Base-by-base conservation (phyloP, 2,888 invertebrate species). In the Plagodis dolabraria region DNA sequence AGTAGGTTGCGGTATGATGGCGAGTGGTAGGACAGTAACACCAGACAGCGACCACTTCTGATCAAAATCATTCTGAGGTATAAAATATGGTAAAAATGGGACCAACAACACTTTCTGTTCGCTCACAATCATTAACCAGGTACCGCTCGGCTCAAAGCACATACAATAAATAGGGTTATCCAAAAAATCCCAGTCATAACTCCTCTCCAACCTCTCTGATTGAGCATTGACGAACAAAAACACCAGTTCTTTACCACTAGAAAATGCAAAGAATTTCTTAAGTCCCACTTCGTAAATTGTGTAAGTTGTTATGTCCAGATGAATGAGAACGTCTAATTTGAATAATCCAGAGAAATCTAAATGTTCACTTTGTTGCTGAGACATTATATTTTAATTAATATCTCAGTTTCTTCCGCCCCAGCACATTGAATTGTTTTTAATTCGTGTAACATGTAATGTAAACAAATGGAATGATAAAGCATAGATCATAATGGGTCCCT, bases 121-220 rank as follows among this genome's bases (percentile, higher is more conserved):
- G 85, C 94, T 94, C 60, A 94, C 87, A 67, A 95, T 93, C 33
- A 96, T 86, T 34, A 96, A 88, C 96, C 96, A 96, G 45, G 95
- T 95, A 55, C 97, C 97, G 60, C 95, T 94, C 0, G 97, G 96
- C 87, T 97, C 97, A 85, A 98, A 97, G 82, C 97, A 97, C 82
- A 97, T 92, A 77, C 95, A 95, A 79, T 95, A 94, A 59, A 96
- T 94, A 42, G 87, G 90, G 82, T 92, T 91, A 65, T 92, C 90
- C 34, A 86, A 60, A 65, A 90, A 91, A 76, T 92, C 92, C 93
- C 93, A 93, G 66, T 91, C 89, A 67, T 86, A 89, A 68, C 80
- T 85, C 64, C 81, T 86, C 61, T 89, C 87, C 68, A 80, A 83
- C 51, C 89, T 80, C 57, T 91, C 87, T 2, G 79, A 76, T 65